These are phyloP conservation scores for Epinotia brunnichana DNA, from an alignment of 2,888 invertebrate species.

Conservation along the genomic window DNA sequence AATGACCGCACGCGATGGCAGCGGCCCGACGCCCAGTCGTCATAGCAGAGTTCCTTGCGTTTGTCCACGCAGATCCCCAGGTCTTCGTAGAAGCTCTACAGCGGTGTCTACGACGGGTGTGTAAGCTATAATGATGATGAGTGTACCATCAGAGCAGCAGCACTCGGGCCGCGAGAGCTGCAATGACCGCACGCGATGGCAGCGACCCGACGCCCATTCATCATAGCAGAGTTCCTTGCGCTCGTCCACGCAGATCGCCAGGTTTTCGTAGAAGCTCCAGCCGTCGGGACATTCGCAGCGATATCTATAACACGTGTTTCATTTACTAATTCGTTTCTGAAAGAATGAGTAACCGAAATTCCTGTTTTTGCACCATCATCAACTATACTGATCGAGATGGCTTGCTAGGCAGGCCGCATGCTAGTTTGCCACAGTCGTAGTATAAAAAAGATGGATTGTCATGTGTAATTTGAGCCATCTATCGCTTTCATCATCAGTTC, in stretches of 20 bases:
- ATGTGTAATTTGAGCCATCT: too few species aligned
- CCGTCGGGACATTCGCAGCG: constrained; percentile 92
- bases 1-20: constrained; percentile 73
- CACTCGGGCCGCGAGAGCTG: constrained; percentile 72
- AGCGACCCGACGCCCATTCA: constrained; percentile 70
- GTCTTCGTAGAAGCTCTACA: constrained; percentile 89
- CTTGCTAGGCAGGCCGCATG: too few species aligned
- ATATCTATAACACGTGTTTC: constrained; percentile 68
- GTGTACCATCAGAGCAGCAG: constrained; percentile 75
- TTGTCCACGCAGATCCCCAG: constrained; percentile 89
- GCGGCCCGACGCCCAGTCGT: constrained; percentile 74
- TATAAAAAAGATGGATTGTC: too few species aligned
- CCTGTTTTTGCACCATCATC: too few species aligned
- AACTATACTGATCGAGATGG: too few species aligned
- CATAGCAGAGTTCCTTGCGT: constrained; percentile 90
- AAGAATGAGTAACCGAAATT: too few species aligned
- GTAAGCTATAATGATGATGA: background rate
- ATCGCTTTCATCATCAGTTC: too few species aligned
- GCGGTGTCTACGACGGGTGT: constrained; percentile 78
- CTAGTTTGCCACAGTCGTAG: too few species aligned
- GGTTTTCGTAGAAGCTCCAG: constrained; percentile 86
- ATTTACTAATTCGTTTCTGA: too few species aligned
- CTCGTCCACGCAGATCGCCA: constrained; percentile 89
- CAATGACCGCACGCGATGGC: constrained; percentile 71
- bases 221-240: constrained; percentile 91